Evolutionary conservation across 2,888 invertebrate genomes (phyloP).

Genomic region (Trilocha varians): DNA sequence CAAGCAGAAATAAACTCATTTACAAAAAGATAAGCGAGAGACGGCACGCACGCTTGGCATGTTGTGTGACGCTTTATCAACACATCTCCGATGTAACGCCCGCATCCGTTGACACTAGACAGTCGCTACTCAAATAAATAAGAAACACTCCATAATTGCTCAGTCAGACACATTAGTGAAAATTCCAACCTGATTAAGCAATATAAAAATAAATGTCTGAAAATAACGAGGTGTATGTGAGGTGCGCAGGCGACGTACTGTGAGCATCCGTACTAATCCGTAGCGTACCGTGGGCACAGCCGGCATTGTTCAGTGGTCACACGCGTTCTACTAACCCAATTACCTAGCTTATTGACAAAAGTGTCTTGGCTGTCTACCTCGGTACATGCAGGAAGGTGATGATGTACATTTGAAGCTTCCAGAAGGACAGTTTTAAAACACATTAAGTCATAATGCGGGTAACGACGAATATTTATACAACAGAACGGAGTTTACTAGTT

Average conservation of each 20-base stretch:
- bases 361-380: conserved; percentile 58
- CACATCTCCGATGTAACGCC: conserved; percentile 21
- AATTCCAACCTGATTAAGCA: not conserved
- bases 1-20: not conserved
- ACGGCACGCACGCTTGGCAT: conserved; percentile 35
- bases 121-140: conserved; percentile 6
- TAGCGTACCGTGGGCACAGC: conserved; percentile 22
- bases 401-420: no score
- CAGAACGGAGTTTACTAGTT: no score
- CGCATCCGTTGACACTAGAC: conserved; percentile 22
- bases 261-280: conserved; percentile 20
- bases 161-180: not conserved
- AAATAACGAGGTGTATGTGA: conserved; percentile 9
- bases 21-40: conserved; percentile 26
- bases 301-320: conserved; percentile 50
- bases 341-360: conserved; percentile 65
- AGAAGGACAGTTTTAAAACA: no score
- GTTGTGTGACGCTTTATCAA: conserved; percentile 29
- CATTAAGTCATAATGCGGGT: no score
- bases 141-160: not conserved
- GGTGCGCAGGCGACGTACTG: conserved; percentile 21
- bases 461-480: no score
- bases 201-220: not conserved
- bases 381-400: conserved; percentile 25
- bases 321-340: conserved; percentile 64